These are phyloP conservation scores for Scaptodrosophila latifasciaeformis DNA, from an alignment of 2,888 invertebrate genomes.

Conservation along the genomic window DNA sequence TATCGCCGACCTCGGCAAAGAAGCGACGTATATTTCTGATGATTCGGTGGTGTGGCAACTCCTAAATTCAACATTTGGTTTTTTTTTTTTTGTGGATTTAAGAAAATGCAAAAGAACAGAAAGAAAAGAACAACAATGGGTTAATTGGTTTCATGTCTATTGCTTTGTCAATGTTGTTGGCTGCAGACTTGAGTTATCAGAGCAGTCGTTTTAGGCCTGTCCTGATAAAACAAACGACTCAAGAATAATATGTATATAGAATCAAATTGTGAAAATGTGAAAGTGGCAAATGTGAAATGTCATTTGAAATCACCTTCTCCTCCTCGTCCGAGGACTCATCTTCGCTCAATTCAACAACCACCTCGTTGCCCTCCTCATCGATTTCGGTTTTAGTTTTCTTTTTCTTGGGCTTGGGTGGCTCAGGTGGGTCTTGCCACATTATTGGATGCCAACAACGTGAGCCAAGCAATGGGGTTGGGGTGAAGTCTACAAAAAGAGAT, in stretches of 20 bases:
- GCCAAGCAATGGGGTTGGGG: constrained; percentile 76
- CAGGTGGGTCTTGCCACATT: constrained; percentile 78
- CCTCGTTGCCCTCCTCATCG: constrained; percentile 73
- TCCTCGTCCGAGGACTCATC: constrained; percentile 73
- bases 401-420: constrained; percentile 75
- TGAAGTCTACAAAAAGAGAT: constrained; percentile 75
- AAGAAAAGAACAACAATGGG: constrained; percentile 16
- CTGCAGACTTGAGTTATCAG: constrained; percentile 10
- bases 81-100: not conserved
- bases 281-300: not conserved
- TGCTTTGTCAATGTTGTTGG: constrained; percentile 29
- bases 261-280: not conserved
- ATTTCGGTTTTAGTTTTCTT: constrained; percentile 74
- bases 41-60: constrained; percentile 80
- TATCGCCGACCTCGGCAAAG: constrained; percentile 74
- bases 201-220: no score
- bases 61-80: constrained; percentile 56
- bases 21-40: constrained; percentile 78
- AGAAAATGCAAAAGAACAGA: constrained; percentile 15
- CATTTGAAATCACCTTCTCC: constrained; percentile 57
- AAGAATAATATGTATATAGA: not conserved
- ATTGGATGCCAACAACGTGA: constrained; percentile 81
- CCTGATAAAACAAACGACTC: no score
- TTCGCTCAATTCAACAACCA: constrained; percentile 73
- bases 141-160: constrained; percentile 25